Evolutionary conservation across 2,888 invertebrate species (phyloP).

Genomic region (Gymnoscelis rufifasciata): DNA sequence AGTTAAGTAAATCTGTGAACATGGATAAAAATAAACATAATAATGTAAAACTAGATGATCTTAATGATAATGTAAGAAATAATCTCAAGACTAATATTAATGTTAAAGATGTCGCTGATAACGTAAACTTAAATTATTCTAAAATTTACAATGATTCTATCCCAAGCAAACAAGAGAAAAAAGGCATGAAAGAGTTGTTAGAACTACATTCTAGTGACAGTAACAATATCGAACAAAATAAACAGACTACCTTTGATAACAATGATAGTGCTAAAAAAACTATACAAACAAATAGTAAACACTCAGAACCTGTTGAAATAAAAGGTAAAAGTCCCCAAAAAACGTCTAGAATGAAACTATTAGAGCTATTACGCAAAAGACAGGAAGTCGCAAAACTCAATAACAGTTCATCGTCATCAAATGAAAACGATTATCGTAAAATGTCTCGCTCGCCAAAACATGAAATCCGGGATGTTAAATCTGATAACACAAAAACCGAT

Average conservation of each 20-base stretch:
- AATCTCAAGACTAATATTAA: background rate
- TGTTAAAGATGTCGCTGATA: background rate
- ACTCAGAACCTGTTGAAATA: too few species aligned
- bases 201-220: background rate
- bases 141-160: conserved; percentile 4
- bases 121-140: background rate
- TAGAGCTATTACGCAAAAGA: conserved; percentile 7
- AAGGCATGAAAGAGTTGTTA: background rate
- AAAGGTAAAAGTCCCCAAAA: background rate
- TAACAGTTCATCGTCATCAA: conserved; percentile 8
- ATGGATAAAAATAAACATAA: background rate
- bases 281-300: too few species aligned
- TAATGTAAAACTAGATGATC: background rate
- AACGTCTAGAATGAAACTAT: conserved; percentile 6
- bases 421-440: background rate
- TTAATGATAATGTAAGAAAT: background rate
- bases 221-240: background rate
- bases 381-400: background rate
- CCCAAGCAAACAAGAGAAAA: conserved; percentile 3
- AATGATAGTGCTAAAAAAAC: too few species aligned
- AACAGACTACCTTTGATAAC: background rate
- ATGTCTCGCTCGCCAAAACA: background rate
- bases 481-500: background rate
- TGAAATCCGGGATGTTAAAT: background rate
- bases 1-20: background rate